Evolutionary conservation across 2,113 vertebrate species (phyloP), one percentile per base, ranked within the genome.

Genomic region (Galemys pyrenaicus): DNA sequence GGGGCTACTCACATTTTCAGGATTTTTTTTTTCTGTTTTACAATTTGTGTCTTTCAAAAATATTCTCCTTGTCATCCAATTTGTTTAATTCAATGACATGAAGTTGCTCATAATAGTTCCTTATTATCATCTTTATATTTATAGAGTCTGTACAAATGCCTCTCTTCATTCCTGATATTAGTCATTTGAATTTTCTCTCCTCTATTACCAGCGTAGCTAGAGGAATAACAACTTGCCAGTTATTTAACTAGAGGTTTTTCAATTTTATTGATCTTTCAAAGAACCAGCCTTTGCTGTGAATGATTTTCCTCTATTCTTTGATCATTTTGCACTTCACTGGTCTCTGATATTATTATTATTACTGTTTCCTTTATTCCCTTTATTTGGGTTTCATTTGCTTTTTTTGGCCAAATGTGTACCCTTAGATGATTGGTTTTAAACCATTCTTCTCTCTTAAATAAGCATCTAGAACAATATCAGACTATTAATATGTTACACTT

Each of bases 191-290:
- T 87, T 93, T 95, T 90, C 44, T 80, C 11, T 62, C 37, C 32
- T 16, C 32, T 87, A 86, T 58, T 58, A 90, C 32, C 6, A 58
- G 1, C 58, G 17, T 62, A 56, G 24, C 64, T 77, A 68, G 22
- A 89, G 11, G 1, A 74, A 15, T 58, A 24, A 44, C 32, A 37
- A 39, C 85, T 94, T 81, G 58, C 54, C 67, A 75, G 20, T 60
- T 78, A 15, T 60, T 77, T 56, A 39, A 83, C 22, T 65, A 62
- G 39, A 92, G 9, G 7, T 68, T 71, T 96, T 87, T 65, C n/a
- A 46, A 0, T 87, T 94, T 87, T 32, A 87, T 94, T 80, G 30
- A 44, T 60, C n/a, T 64, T 79, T 83, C 44, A 62, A 79, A 79
- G 70, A 89, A 65, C 7, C 11, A 54, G n/a, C 3, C 13, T 87